These are phyloP conservation scores for Sialia sialis DNA, from an alignment of 2,113 vertebrate genomes.

Conservation along the genomic window DNA sequence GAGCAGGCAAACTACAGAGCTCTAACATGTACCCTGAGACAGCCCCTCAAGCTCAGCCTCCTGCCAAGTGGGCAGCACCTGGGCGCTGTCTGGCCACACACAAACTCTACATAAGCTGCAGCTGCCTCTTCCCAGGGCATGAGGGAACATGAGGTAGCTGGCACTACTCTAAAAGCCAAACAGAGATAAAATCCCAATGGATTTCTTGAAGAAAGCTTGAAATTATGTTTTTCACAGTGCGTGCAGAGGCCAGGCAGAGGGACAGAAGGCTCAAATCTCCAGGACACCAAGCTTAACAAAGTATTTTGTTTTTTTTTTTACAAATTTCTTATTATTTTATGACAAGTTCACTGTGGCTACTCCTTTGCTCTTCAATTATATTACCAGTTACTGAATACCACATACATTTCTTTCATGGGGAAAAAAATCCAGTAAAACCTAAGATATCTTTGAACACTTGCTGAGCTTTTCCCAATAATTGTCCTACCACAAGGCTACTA, in stretches of 20 bases:
- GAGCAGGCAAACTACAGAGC: fast-evolving
- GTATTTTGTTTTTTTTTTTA: neutral
- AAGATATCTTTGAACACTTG: neutral
- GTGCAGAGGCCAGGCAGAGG: neutral
- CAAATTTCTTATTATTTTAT: neutral
- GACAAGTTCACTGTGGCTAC: neutral
- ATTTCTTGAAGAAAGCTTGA: neutral
- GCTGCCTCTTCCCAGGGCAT: neutral
- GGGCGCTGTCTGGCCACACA: neutral
- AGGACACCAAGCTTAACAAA: neutral
- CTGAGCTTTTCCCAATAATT: neutral
- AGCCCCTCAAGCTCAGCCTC: neutral
- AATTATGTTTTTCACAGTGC: neutral
- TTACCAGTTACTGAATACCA: neutral
- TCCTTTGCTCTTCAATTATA: neutral
- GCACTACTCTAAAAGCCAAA: neutral
- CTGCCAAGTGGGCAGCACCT: fast-evolving
- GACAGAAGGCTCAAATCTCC: neutral
- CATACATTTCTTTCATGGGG: neutral
- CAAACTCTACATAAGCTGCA: neutral
- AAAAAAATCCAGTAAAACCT: neutral
- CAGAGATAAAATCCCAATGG: neutral
- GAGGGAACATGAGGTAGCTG: fast-evolving
- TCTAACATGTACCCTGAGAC: fast-evolving
- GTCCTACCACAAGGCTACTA: neutral